A percentile compares a stretch with the other conserved stretches of the same genome.
These are phyloP conservation scores for Seriola rivoliana DNA, from an alignment of 2,113 vertebrate species.

Conservation along the genomic window DNA sequence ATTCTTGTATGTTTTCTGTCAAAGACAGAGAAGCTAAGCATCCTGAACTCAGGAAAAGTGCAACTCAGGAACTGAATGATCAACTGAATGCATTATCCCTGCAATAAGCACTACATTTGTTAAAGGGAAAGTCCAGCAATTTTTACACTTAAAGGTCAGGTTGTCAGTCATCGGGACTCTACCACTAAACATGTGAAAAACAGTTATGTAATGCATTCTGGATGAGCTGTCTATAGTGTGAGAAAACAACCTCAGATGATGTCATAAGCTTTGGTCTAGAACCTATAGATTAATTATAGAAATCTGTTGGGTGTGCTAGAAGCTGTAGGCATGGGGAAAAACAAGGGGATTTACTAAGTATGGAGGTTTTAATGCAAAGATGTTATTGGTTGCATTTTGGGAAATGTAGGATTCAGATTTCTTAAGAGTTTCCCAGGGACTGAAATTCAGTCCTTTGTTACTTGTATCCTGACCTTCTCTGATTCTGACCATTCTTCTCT, in stretches of 20 bases:
- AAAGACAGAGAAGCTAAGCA: neutral
- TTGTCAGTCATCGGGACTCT: neutral
- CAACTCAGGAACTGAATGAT: neutral
- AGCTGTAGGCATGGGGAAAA: no score
- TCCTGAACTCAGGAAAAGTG: neutral
- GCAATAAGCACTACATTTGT: neutral
- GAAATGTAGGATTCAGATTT: neutral
- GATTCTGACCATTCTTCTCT: neutral
- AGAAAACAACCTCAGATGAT: neutral
- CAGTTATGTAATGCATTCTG: neutral
- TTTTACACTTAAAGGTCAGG: slow-evolving; percentile 9
- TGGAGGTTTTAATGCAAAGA: neutral
- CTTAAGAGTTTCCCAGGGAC: neutral
- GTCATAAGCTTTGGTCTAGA: neutral
- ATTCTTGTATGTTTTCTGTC: neutral
- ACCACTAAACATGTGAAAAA: neutral
- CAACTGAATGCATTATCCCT: neutral
- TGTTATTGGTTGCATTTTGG: neutral
- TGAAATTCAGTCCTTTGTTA: neutral
- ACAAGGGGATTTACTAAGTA: no score
- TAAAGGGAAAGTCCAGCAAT: slow-evolving; percentile 2
- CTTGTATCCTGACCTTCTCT: neutral
- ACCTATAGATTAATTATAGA: neutral
- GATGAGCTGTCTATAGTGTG: neutral
- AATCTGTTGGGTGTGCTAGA: no score